Evolutionary conservation across 2,888 invertebrate genomes (phyloP).

Genomic region (Hydrotaea diabolus): DNA sequence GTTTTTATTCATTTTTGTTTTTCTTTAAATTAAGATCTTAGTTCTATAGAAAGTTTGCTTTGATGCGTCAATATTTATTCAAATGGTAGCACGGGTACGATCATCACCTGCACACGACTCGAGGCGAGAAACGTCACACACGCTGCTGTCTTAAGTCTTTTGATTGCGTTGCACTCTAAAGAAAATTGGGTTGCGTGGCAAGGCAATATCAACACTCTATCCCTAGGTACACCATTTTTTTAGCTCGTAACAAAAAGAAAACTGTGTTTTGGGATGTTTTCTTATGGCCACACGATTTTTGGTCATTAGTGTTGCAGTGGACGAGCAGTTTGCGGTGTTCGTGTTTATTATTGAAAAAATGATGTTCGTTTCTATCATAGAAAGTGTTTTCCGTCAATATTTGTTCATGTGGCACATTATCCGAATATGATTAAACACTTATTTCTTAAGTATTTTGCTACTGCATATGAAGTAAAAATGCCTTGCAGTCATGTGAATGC

Average conservation of each 20-base stretch:
- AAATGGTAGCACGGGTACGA: slow-evolving; percentile 40
- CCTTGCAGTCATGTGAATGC: background rate
- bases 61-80: slow-evolving; percentile 52
- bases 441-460: slow-evolving; percentile 12
- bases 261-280: background rate
- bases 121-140: background rate
- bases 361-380: background rate
- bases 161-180: slow-evolving; percentile 16
- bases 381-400: slow-evolving; percentile 36
- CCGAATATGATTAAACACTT: background rate
- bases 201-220: slow-evolving; percentile 8
- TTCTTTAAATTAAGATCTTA: slow-evolving; percentile 32
- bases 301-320: slow-evolving; percentile 10
- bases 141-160: slow-evolving; percentile 10
- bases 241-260: background rate
- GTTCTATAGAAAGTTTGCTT: slow-evolving; percentile 49
- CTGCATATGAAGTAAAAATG: background rate
- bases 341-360: background rate
- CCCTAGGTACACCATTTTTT: background rate
- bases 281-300: background rate
- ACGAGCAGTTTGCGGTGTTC: background rate
- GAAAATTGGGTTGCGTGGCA: slow-evolving; percentile 24
- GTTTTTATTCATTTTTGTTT: background rate
- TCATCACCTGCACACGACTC: background rate
- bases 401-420: slow-evolving; percentile 16